These are phyloP conservation scores for Lasius platythorax DNA, from an alignment of 2,888 invertebrate species.

Conservation along the genomic window DNA sequence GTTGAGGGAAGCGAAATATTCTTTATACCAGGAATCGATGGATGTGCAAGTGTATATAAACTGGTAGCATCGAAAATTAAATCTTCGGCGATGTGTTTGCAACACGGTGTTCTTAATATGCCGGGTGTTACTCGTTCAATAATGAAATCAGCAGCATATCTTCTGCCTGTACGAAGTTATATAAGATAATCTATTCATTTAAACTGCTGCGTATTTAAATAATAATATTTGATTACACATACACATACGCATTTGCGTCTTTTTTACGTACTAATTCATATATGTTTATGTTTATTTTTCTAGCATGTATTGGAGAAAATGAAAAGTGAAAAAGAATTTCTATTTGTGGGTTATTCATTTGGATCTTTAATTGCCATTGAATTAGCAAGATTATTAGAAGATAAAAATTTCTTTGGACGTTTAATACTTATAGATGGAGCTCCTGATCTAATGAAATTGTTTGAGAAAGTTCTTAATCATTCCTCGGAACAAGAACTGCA, in stretches of 20 bases:
- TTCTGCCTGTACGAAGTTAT: conserved; percentile 43
- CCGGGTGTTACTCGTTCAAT: too few relatives aligned
- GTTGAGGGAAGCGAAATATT: too few relatives aligned
- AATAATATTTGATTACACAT: too few relatives aligned
- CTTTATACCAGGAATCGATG: too few relatives aligned
- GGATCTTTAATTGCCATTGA: neutral
- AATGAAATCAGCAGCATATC: conserved; percentile 33
- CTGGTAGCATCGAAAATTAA: too few relatives aligned
- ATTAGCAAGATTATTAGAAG: conserved; percentile 15
- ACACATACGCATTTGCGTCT: too few relatives aligned
- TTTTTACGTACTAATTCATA: too few relatives aligned
- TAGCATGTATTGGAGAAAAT: neutral
- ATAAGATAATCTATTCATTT: neutral
- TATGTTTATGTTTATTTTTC: neutral
- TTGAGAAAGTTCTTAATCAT: fast-evolving
- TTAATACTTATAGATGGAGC: too few relatives aligned
- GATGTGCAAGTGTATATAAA: too few relatives aligned
- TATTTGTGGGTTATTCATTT: conserved; percentile 21
- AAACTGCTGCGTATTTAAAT: neutral
- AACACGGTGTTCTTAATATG: too few relatives aligned
- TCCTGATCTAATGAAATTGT: neutral
- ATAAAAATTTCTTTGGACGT: neutral
- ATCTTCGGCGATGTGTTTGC: too few relatives aligned
- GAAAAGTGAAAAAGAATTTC: neutral
- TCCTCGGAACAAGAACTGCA: neutral